phyloP scores from a whole-genome alignment of 2,888 invertebrate genomes.

The Endotricha flammealis region DNA sequence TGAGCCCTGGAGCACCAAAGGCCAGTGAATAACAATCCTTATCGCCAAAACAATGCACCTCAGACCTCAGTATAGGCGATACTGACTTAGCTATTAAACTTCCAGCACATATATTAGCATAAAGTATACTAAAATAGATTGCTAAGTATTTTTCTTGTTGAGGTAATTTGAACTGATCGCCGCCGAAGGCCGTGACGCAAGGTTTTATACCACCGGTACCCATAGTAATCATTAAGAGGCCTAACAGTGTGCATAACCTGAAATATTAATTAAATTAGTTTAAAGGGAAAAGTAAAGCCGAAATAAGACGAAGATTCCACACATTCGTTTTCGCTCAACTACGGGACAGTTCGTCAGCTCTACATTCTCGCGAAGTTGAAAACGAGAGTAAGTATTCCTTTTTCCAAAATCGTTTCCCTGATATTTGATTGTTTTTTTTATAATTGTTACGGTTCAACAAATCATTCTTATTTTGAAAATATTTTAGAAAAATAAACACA shows the following conservation, averaged over 20 bases:
- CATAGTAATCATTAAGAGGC: constrained; percentile 83
- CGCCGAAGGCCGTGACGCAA: constrained; percentile 89
- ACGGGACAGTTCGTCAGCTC: too few species aligned
- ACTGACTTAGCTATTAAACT: constrained; percentile 85
- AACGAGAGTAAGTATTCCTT: too few species aligned
- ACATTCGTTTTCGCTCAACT: too few species aligned
- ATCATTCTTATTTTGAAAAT: too few species aligned
- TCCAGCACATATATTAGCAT: constrained; percentile 82
- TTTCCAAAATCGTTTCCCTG: too few species aligned
- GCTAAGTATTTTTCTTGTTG: constrained; percentile 81
- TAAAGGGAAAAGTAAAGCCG: too few species aligned
- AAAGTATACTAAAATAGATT: constrained; percentile 87
- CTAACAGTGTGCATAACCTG: constrained; percentile 81
- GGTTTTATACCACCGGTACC: constrained; percentile 92
- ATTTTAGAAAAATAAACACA: too few species aligned
- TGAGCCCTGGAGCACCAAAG: constrained; percentile 86
- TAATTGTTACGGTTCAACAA: too few species aligned
- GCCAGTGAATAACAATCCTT: constrained; percentile 84
- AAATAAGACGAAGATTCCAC: too few species aligned
- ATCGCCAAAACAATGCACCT: constrained; percentile 81
- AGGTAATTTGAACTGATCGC: constrained; percentile 85
- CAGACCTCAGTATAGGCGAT: constrained; percentile 84
- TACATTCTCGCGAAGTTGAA: too few species aligned
- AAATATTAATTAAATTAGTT: constrained; percentile 19
- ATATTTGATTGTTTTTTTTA: too few species aligned